Evolutionary conservation across 2,888 invertebrate genomes (phyloP).

Genomic region (Pseudococcus viburni): DNA sequence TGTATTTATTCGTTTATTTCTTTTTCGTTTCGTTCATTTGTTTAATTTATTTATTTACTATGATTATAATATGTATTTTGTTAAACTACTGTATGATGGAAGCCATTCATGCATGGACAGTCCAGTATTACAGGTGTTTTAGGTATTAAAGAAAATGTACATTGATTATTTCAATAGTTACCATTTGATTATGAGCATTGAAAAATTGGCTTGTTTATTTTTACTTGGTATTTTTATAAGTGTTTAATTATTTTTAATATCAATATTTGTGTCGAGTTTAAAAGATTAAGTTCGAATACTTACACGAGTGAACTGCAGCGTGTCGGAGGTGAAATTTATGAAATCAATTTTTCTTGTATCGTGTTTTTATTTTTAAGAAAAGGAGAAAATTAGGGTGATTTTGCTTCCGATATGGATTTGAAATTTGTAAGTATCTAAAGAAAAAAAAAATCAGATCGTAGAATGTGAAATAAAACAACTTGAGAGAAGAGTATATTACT

Average conservation of each 20-base stretch:
- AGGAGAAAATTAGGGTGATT: neutral
- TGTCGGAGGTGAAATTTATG: neutral
- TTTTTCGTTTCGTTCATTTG: neutral
- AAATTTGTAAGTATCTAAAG: neutral
- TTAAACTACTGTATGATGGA: neutral
- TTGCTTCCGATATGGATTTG: neutral
- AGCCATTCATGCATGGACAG: conserved; percentile 6
- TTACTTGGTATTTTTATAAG: conserved; percentile 50
- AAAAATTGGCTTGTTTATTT: conserved; percentile 52
- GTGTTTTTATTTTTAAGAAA: neutral
- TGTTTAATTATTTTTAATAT: conserved; percentile 14
- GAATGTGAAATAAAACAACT: neutral
- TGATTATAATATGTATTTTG: neutral
- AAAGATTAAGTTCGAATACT: neutral
- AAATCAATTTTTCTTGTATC: conserved; percentile 2
- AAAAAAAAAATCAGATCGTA: neutral
- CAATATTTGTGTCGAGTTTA: conserved; percentile 8
- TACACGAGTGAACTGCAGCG: neutral
- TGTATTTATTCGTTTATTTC: neutral
- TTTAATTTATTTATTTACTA: conserved; percentile 11
- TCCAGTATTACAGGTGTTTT: conserved; percentile 34
- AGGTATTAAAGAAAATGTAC: conserved; percentile 24
- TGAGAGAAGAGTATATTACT: neutral
- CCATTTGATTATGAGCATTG: conserved; percentile 55
- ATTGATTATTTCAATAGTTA: conserved; percentile 54